A percentile compares a stretch with the other conserved stretches of the same genome.
phyloP scores from a whole-genome alignment of 2,888 invertebrate genomes.

The Drosophila seclusa region DNA sequence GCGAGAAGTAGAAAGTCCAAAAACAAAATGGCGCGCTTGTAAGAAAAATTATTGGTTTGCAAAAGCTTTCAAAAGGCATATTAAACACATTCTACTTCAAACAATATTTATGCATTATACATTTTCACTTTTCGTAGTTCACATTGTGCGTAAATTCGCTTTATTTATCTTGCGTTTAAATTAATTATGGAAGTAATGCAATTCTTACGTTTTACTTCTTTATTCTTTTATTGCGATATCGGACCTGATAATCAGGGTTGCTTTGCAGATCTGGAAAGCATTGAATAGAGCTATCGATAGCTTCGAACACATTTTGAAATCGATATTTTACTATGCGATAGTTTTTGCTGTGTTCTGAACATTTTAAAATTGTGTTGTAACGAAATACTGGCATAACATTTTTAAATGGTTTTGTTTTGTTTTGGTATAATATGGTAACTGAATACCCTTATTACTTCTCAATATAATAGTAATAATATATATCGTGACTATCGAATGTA shows the following conservation, averaged over 20 bases:
- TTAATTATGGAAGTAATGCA: slow-evolving; percentile 48
- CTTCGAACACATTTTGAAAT: not conserved
- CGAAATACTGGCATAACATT: not conserved
- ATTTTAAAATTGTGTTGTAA: not conserved
- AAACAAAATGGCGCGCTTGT: slow-evolving; percentile 76
- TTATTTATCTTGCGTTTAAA: slow-evolving; percentile 45
- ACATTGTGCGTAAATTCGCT: slow-evolving; percentile 36
- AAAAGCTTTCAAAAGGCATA: slow-evolving; percentile 42
- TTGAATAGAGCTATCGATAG: slow-evolving; percentile 31
- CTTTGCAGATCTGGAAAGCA: slow-evolving; percentile 26
- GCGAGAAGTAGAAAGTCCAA: slow-evolving; percentile 69
- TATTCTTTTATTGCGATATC: slow-evolving; percentile 60
- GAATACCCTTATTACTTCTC: not conserved
- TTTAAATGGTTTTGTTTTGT: not conserved
- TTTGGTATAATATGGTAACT: not conserved
- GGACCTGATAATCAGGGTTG: slow-evolving; percentile 37
- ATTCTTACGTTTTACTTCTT: slow-evolving; percentile 75
- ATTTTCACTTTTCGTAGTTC: slow-evolving; percentile 18
- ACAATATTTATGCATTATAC: slow-evolving; percentile 11
- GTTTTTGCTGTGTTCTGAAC: not conserved
- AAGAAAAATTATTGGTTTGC: slow-evolving; percentile 57
- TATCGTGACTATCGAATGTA: slow-evolving; percentile 7
- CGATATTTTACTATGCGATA: slow-evolving; percentile 11
- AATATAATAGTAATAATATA: not conserved
- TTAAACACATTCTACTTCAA: slow-evolving; percentile 22